Evolutionary conservation across 2,888 invertebrate species (phyloP), one percentile per base, ranked within the genome.

Genomic region (Pimpla rufipes): DNA sequence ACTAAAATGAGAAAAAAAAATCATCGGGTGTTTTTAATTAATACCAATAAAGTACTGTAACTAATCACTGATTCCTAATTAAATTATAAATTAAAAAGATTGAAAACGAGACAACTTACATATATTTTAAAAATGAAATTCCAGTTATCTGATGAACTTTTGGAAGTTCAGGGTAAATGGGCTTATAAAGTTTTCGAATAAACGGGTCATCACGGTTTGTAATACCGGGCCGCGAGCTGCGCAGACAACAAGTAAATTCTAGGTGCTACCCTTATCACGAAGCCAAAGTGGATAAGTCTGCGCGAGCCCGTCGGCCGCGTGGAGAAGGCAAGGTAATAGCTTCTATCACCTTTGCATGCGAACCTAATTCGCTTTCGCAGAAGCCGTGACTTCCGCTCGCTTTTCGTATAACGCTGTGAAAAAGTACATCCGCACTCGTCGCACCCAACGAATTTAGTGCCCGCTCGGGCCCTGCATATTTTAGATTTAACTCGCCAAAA

Each of bases 351-450:
- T 29, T 5, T 21, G 10, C 35, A 23, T n/a, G 42, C 8, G 10
- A 59, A 23, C 57, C 37, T 55, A 55, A 71, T 71, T 50, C 66
- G 57, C 50, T 70, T 35, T n/a, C 23, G 64, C 23, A 64, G 23
- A 74, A 40, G 52, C 67, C 52, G 16, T 42, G 66, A 67, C 37
- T 75, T 75, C 45, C 42, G 62, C 5, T 29, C 8, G 1, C 29
- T 59, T 2, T 23, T 59, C 13, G 35, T n/a, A 11, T 29, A 35
- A 47, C 35, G 67, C 2, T 29, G 50, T 50, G 7, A 18, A 7
- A 50, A 11, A 23, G 55, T 55, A 55, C 0, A 13, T 66, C 5
- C n/a, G 10, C 16, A 16, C 62, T 10, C 13, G 11, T n/a, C 18
- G 13, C 11, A 21, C 13, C 13, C 23, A 45, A 45, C 7, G 42